These are phyloP conservation scores for Hemitrygon akajei DNA, from an alignment of 2,797 vertebrate genomes.

Conservation along the genomic window DNA sequence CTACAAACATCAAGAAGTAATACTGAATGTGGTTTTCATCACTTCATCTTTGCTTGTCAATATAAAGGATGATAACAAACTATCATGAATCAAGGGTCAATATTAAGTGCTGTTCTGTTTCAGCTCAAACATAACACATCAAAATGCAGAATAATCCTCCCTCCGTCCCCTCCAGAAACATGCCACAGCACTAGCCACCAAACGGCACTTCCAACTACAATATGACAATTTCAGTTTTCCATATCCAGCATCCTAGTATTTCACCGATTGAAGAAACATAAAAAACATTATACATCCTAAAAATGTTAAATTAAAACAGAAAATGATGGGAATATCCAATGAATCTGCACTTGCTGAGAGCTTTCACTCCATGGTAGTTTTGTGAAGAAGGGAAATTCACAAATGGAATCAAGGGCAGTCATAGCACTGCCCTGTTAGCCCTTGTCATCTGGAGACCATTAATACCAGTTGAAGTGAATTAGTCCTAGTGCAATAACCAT, in stretches of 20 bases:
- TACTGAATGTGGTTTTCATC: background rate
- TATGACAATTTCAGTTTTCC: background rate
- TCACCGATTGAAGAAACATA: background rate
- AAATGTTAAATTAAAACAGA: no score
- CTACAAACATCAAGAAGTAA: background rate
- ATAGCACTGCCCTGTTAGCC: no score
- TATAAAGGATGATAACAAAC: background rate
- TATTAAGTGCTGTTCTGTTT: background rate
- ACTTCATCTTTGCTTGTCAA: background rate
- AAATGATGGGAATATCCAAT: no score
- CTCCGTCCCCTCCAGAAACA: background rate
- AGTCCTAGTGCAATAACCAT: no score
- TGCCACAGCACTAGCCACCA: background rate
- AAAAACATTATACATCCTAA: no score
- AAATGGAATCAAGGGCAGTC: no score
- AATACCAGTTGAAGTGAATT: no score
- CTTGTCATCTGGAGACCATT: no score
- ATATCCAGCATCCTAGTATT: background rate
- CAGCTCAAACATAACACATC: background rate
- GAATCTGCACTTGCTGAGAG: no score
- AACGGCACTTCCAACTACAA: background rate
- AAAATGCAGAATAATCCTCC: background rate
- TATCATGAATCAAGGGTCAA: background rate
- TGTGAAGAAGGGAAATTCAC: no score
- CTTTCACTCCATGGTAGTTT: no score